phyloP scores from a whole-genome alignment of 2,888 invertebrate species.

The Mylabris sibirica region DNA sequence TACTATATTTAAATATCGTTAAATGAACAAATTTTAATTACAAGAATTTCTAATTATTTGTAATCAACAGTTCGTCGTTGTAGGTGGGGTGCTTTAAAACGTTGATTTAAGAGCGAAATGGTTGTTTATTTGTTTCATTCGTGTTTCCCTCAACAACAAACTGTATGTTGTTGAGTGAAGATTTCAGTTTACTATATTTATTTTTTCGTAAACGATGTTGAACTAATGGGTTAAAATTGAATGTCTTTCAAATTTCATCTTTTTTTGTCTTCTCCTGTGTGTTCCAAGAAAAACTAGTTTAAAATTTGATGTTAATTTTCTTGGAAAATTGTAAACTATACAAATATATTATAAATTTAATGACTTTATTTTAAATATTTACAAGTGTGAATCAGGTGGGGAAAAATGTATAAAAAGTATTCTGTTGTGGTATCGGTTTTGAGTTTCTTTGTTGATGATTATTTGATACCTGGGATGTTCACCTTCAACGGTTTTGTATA shows the following conservation, averaged over 20 bases:
- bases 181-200: background rate
- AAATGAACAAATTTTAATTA: constrained; percentile 7
- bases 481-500: background rate
- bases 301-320: background rate
- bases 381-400: background rate
- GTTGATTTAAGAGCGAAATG: background rate
- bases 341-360: background rate
- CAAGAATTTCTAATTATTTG: constrained; percentile 6
- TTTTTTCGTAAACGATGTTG: background rate
- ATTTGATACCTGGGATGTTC: constrained; percentile 7
- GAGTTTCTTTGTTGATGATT: constrained; percentile 6
- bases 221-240: background rate
- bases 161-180: background rate
- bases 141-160: background rate
- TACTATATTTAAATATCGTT: background rate
- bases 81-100: background rate
- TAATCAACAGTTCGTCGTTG: background rate
- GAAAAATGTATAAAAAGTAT: background rate
- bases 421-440: constrained; percentile 4
- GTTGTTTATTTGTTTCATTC: background rate
- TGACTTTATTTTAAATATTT: background rate
- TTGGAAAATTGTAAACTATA: background rate
- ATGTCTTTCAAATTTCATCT: background rate
- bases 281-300: background rate
- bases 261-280: background rate